phyloP scores from a whole-genome alignment of 2,797 vertebrate species.

The Arrhamphus sclerolepis region DNA sequence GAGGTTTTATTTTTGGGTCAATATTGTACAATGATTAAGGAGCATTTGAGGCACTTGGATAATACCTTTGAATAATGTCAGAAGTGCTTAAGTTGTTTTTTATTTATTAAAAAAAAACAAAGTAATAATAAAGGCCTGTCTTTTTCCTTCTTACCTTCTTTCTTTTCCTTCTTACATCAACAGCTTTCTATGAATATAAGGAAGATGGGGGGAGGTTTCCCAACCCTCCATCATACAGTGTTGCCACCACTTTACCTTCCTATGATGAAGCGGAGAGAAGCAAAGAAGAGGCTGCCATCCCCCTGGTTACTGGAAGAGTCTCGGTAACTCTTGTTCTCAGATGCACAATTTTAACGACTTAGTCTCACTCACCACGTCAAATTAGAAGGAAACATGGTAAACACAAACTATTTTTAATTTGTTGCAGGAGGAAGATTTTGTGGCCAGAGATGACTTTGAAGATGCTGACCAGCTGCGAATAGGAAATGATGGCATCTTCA shows the following conservation, averaged over 20 bases:
- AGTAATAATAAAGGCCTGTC: too few relatives aligned
- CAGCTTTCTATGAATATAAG: slow-evolving; percentile 96
- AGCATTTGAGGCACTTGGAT: too few relatives aligned
- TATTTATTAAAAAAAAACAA: too few relatives aligned
- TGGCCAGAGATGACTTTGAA: slow-evolving; percentile 93
- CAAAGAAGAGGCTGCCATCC: slow-evolving; percentile 91
- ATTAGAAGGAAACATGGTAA: neutral
- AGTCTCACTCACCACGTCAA: neutral
- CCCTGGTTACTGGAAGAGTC: slow-evolving; percentile 92
- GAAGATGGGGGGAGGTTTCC: slow-evolving; percentile 91
- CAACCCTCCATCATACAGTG: slow-evolving; percentile 95
- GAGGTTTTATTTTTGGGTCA: too few relatives aligned
- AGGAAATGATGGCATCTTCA: slow-evolving; percentile 98
- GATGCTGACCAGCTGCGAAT: slow-evolving; percentile 97
- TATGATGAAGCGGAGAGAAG: slow-evolving; percentile 96
- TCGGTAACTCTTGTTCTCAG: slow-evolving; percentile 55
- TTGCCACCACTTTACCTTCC: slow-evolving; percentile 94
- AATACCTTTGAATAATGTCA: too few relatives aligned
- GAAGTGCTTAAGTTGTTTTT: too few relatives aligned
- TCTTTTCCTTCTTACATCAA: slow-evolving; percentile 9
- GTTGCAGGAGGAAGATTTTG: slow-evolving; percentile 93
- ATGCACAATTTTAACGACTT: neutral
- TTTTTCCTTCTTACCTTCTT: too few relatives aligned
- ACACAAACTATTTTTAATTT: neutral
- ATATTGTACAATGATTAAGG: too few relatives aligned